A percentile compares a stretch with the other conserved stretches of the same genome.
phyloP scores from a whole-genome alignment of 2,797 vertebrate species.

The Hypotaenidia philippensis region DNA sequence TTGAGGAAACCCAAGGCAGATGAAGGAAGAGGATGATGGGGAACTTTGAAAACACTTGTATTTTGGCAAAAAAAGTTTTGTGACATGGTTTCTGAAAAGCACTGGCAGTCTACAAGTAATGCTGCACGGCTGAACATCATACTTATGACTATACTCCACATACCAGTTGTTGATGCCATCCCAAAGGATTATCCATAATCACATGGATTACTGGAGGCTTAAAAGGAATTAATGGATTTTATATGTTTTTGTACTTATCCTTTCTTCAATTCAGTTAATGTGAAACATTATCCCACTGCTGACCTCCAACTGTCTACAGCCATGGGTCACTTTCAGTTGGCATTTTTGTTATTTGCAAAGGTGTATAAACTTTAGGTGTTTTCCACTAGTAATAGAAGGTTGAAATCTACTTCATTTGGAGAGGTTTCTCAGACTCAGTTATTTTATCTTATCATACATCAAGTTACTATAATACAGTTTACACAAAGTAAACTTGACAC shows the following conservation, averaged over 20 bases:
- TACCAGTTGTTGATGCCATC: background rate
- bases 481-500: background rate
- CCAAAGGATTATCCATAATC: conserved; percentile 50
- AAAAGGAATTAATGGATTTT: conserved; percentile 64
- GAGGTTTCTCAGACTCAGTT: background rate
- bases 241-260: conserved; percentile 40
- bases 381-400: background rate
- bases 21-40: background rate
- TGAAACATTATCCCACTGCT: conserved; percentile 6
- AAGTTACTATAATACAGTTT: background rate
- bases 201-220: conserved; percentile 53
- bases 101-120: background rate
- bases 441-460: background rate
- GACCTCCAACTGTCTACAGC: background rate
- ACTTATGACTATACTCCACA: background rate
- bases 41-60: rapidly evolving
- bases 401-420: background rate
- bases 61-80: background rate
- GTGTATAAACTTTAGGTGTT: background rate
- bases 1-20: background rate
- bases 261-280: conserved; percentile 52
- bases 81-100: background rate
- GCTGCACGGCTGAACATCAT: background rate
- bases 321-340: background rate
- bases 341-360: background rate